These are phyloP conservation scores for Antechinus stuartii DNA, from an alignment of 2,113 vertebrate species.

Conservation along the genomic window DNA sequence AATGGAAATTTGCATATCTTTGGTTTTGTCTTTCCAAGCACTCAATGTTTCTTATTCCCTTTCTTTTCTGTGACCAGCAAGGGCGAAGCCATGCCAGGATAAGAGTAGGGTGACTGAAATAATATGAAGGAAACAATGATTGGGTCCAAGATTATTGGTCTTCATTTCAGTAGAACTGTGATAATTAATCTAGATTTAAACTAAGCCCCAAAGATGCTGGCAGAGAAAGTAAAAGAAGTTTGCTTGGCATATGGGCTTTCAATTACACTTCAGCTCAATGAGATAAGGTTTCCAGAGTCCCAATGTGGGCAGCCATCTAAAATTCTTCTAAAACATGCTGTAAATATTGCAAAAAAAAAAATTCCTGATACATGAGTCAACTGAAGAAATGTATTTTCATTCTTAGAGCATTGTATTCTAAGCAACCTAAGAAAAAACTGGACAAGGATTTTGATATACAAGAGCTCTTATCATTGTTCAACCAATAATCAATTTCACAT, in stretches of 20 bases:
- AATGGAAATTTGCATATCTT: neutral
- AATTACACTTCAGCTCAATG: slow-evolving; percentile 44
- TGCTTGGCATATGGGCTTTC: slow-evolving; percentile 50
- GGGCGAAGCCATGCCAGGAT: neutral
- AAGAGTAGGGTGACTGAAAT: neutral
- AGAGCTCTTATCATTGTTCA: neutral
- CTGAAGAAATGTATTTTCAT: fast-evolving
- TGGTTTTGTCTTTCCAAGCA: neutral
- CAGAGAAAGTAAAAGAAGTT: slow-evolving; percentile 27
- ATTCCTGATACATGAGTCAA: neutral
- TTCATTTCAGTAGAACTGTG: slow-evolving; percentile 42
- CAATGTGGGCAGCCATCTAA: neutral
- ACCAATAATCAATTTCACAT: neutral
- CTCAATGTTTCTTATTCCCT: neutral
- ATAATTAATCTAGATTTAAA: neutral
- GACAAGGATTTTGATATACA: neutral
- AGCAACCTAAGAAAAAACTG: neutral
- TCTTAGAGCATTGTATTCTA: neutral
- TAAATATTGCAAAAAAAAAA: slow-evolving; percentile 20
- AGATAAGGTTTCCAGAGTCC: neutral
- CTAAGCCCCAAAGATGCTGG: slow-evolving; percentile 10
- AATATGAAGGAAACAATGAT: neutral
- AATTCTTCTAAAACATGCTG: slow-evolving; percentile 12
- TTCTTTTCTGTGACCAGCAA: slow-evolving; percentile 1
- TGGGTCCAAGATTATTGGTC: slow-evolving; percentile 24